Evolutionary conservation across 2,113 vertebrate species (phyloP).

Genomic region (Coryphaenoides rupestris): DNA sequence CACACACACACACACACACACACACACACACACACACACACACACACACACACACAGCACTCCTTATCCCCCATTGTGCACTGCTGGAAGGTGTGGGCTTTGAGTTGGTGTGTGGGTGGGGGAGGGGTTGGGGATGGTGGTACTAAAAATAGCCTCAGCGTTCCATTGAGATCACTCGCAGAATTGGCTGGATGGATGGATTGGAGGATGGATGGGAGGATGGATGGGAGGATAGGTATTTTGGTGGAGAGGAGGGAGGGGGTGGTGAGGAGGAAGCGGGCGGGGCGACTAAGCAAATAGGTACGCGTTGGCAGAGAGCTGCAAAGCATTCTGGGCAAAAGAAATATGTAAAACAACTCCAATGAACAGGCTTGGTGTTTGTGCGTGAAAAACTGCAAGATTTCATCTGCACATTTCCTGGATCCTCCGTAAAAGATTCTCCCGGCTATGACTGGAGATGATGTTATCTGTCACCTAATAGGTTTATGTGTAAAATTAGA

Average conservation of each 20-base stretch:
- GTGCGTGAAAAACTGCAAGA: too few species aligned
- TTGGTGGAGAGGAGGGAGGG: constrained; percentile 16
- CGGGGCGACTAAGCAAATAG: constrained; percentile 44
- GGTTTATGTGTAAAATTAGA: too few species aligned
- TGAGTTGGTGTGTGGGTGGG: constrained; percentile 36
- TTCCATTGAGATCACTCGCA: constrained; percentile 50
- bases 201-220: constrained; percentile 30
- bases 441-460: too few species aligned
- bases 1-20: not conserved
- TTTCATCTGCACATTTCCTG: too few species aligned
- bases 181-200: constrained; percentile 49
- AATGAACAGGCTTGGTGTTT: too few species aligned
- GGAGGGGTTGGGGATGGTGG: not conserved
- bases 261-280: constrained; percentile 15
- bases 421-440: too few species aligned
- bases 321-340: constrained; percentile 25
- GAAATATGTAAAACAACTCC: not conserved
- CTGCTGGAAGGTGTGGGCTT: constrained; percentile 59
- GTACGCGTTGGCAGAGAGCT: constrained; percentile 26
- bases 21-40: not conserved
- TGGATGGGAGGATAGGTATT: constrained; percentile 11
- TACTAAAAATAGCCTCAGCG: constrained; percentile 68
- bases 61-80: constrained; percentile 33
- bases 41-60: too few species aligned
- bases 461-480: too few species aligned